Evolutionary conservation across 2,797 vertebrate genomes (phyloP).

Genomic region (Peromyscus melanophrys): DNA sequence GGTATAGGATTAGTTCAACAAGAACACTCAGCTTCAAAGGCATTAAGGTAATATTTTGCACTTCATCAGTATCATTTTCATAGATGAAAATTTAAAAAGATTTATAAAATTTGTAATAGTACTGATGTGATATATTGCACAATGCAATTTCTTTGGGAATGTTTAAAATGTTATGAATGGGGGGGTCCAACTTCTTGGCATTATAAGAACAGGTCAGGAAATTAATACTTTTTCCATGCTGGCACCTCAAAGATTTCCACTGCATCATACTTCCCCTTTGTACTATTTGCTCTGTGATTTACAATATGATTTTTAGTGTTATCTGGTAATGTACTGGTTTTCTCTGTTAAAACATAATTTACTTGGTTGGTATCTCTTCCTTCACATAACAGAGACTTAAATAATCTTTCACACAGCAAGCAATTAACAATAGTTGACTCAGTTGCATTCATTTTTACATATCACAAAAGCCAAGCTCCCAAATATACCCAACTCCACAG

Average conservation of each 20-base stretch:
- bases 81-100: background rate
- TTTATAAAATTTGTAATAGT: background rate
- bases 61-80: background rate
- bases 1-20: background rate
- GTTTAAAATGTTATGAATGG: background rate
- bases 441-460: constrained; percentile 60
- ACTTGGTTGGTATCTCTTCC: background rate
- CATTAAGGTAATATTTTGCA: background rate
- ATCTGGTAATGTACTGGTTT: constrained; percentile 14
- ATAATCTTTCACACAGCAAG: constrained; percentile 18
- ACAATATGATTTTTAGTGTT: background rate
- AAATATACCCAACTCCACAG: background rate
- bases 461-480: background rate
- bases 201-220: background rate
- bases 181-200: background rate
- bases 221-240: background rate
- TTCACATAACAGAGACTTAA: background rate
- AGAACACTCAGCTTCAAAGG: background rate
- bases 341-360: background rate
- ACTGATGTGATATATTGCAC: background rate
- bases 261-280: background rate
- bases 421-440: constrained; percentile 5
- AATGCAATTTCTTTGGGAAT: background rate
- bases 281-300: background rate
- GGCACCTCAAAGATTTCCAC: background rate